Conservation (phyloP, 92 coral and sea anemone genomes). For the Bergia puertoricense region DNA sequence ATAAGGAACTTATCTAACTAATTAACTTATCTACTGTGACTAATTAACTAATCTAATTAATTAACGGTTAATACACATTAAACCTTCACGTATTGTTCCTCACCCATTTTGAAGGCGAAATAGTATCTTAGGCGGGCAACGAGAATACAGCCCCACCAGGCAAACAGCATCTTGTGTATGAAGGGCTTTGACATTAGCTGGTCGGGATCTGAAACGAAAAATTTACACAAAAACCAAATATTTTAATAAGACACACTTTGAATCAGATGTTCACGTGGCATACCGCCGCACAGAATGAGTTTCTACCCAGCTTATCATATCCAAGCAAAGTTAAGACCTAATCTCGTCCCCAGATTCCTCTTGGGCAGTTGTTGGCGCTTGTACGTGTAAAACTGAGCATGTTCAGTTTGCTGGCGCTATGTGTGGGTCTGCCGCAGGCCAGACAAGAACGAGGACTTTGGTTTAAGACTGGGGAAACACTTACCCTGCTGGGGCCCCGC, state of each 20-base stretch:
- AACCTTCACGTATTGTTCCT: neutral
- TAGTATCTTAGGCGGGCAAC: conserved; percentile 70
- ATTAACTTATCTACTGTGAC: no score
- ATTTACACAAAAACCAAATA: neutral
- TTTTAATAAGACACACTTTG: neutral
- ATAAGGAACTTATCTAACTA: no score
- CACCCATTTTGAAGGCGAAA: conserved; percentile 89
- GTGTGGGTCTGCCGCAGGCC: no score
- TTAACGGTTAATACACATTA: no score
- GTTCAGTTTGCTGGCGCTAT: no score
- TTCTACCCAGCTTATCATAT: neutral
- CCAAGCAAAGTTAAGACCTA: no score
- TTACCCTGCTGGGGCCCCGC: conserved; percentile 14
- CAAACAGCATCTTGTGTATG: conserved; percentile 13
- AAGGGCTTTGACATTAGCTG: conserved; percentile 17
- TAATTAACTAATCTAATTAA: no score
- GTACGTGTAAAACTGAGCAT: no score
- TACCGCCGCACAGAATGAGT: neutral
- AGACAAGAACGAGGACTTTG: no score
- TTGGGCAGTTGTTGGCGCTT: neutral
- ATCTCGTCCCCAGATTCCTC: no score
- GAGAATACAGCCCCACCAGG: conserved; percentile 59
- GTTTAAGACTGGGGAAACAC: neutral
- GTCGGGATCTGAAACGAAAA: conserved; percentile 6
- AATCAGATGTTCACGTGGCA: neutral